Evolutionary conservation across 2,888 invertebrate genomes (phyloP), one percentile per base, ranked within the genome.

Genomic region (Nematopogon swammerdamellus): DNA sequence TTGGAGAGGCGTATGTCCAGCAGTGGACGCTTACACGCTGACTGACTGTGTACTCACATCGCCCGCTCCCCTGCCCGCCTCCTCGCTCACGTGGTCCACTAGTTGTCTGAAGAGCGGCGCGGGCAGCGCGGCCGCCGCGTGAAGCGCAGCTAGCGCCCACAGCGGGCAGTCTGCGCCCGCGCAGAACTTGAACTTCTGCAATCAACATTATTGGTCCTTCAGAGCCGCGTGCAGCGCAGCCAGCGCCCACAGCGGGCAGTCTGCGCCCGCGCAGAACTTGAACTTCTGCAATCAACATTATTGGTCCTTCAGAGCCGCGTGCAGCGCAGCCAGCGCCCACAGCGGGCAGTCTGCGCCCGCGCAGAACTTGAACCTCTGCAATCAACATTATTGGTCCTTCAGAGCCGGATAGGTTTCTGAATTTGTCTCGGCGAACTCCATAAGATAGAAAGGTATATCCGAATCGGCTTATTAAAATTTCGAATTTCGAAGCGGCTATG

Each of bases 221-320:
- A n/a, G n/a, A n/a, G 75, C 59, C 1, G 76, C 76, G 55, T 77
- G 69, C 1, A 77, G 62, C 0, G 65, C 74, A 0, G 77, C 74
- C 50, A 77, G 52, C 11, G 74, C 76, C 79, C 77, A 77, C 43
- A 75, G 59, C 0, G 79, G 77, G 50, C 77, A 77, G 56, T 79
- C 79, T 72, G n/a, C 72, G 14, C 75, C 77, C 0, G 68, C 70
- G 51, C 76, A 77, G 57, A 79, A 77, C 59, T 75, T 74, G 61
- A 79, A 77, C 56, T 75, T 75, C 77, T 77, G 55, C 1, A 53
- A 57, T 45, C 25, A 25, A n/a, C n/a, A n/a, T n/a, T n/a, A n/a
- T n/a, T n/a, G n/a, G n/a, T n/a, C n/a, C n/a, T n/a, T n/a, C n/a
- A n/a, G n/a, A n/a, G 75, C 59, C 1, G 76, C 76, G 55, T 77